These are phyloP conservation scores for Calameuta pallipes DNA, from an alignment of 2,888 invertebrate genomes.

Conservation along the genomic window DNA sequence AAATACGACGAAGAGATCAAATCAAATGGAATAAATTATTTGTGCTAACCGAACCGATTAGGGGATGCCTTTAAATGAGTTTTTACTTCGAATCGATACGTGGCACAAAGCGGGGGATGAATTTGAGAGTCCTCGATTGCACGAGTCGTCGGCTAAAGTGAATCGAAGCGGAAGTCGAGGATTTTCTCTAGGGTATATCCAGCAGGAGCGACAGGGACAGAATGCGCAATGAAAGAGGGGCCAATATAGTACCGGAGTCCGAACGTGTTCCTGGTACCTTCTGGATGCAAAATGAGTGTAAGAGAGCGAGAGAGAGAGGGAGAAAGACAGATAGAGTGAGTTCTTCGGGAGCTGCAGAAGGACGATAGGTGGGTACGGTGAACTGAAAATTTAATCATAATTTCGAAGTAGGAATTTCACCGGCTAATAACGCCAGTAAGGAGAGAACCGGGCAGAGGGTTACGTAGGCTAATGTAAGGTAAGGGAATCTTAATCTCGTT, in stretches of 20 bases:
- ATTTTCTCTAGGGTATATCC: not conserved
- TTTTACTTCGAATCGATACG: not conserved
- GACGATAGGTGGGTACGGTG: not conserved
- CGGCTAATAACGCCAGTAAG: constrained; percentile 40
- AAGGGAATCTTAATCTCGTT: constrained; percentile 54
- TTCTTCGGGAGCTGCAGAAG: not conserved
- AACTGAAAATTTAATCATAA: constrained; percentile 42
- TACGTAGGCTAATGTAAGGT: constrained; percentile 42
- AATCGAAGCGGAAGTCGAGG: not conserved
- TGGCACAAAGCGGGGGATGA: not conserved
- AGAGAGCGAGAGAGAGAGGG: not conserved
- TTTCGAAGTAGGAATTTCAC: constrained; percentile 36
- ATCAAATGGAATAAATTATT: not conserved
- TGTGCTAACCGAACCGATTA: not conserved
- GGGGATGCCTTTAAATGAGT: not conserved
- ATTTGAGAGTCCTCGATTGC: not conserved
- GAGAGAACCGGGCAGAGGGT: constrained; percentile 29
- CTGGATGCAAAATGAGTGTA: not conserved
- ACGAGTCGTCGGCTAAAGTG: not conserved
- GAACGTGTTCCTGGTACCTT: not conserved
- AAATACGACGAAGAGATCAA: not conserved
- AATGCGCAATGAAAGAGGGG: not conserved
- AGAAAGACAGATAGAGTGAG: not conserved
- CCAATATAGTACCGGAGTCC: not conserved
- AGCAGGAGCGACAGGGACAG: not conserved